These are phyloP conservation scores for Melanotus villosus DNA, from an alignment of 2,888 invertebrate genomes.

Conservation along the genomic window DNA sequence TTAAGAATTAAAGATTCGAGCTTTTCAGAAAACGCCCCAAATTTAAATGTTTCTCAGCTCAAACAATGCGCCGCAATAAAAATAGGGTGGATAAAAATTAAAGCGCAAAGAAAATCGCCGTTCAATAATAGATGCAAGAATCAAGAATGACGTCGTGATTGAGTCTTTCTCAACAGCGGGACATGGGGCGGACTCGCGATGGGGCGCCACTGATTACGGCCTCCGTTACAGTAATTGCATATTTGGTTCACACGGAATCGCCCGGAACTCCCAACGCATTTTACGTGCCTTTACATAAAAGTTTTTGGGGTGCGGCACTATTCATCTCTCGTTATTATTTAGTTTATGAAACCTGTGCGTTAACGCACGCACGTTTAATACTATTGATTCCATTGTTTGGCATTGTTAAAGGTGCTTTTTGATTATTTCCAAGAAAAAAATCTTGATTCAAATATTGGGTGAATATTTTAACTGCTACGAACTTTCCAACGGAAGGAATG, in stretches of 20 bases:
- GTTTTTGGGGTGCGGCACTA: conserved; percentile 63
- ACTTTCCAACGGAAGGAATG: no score
- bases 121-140: conserved; percentile 51
- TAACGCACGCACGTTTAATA: conserved; percentile 31
- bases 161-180: conserved; percentile 63
- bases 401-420: no score
- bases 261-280: conserved; percentile 56
- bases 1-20: conserved; percentile 50
- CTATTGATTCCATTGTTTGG: not conserved
- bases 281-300: conserved; percentile 56
- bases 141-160: conserved; percentile 49
- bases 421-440: no score
- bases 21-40: conserved; percentile 59
- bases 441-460: no score
- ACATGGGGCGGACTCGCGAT: conserved; percentile 55
- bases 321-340: conserved; percentile 51
- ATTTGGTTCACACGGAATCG: conserved; percentile 65
- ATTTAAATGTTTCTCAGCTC: conserved; percentile 62
- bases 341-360: conserved; percentile 52
- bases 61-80: conserved; percentile 59
- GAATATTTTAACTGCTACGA: no score
- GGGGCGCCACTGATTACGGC: conserved; percentile 62
- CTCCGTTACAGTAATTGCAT: conserved; percentile 67
- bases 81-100: conserved; percentile 59
- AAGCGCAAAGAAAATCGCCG: conserved; percentile 49